A percentile compares a stretch with the other conserved stretches of the same genome.
phyloP scores from a whole-genome alignment of 2,113 vertebrate species.

The Ceyx margarethae region DNA sequence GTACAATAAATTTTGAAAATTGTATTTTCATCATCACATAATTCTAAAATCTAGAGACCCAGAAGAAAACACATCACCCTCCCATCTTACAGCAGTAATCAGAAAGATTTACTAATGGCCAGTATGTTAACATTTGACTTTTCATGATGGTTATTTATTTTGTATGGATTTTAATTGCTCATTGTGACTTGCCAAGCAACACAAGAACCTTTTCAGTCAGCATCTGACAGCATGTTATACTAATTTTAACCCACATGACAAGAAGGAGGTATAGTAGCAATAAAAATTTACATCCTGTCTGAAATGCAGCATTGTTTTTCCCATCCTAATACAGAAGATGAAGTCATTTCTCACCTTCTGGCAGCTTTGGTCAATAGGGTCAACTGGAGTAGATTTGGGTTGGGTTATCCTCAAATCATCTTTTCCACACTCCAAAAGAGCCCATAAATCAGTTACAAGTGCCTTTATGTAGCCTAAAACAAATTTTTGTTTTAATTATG shows the following conservation, averaged over 20 bases:
- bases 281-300: background rate
- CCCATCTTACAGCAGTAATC: background rate
- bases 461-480: constrained; percentile 85
- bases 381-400: constrained; percentile 86
- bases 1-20: background rate
- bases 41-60: background rate
- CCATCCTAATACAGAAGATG: background rate
- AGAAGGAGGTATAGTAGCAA: background rate
- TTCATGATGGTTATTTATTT: background rate
- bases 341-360: constrained; percentile 81
- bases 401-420: constrained; percentile 84
- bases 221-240: background rate
- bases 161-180: background rate
- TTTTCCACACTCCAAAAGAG: constrained; percentile 86
- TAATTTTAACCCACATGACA: background rate
- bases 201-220: background rate
- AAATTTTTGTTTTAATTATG: background rate
- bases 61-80: background rate
- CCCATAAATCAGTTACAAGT: constrained; percentile 87
- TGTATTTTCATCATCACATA: background rate
- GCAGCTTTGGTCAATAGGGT: constrained; percentile 90
- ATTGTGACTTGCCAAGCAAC: background rate
- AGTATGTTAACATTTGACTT: background rate
- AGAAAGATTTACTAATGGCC: background rate
- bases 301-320: background rate